Conservation (phyloP, 2,797 vertebrate species). For the Cuniculus paca region DNA sequence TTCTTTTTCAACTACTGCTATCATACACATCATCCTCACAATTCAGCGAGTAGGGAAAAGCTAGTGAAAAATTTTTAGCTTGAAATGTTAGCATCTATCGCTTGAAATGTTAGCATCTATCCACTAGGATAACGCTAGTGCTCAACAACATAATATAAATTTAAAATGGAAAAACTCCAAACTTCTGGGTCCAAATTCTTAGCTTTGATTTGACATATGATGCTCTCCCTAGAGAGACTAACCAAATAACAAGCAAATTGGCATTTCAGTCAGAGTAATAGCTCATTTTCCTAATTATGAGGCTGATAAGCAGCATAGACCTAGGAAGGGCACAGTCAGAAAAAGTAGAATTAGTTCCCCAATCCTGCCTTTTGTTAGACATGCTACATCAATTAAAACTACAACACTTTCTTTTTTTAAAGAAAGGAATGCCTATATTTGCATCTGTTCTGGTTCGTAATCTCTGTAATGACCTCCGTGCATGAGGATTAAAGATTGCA, state of each 20-base stretch:
- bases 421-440: not conserved
- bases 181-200: not conserved
- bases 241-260: slow-evolving; percentile 51
- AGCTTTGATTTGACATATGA: slow-evolving; percentile 33
- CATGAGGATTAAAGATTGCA: slow-evolving; percentile 11
- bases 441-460: not conserved
- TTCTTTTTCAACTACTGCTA: slow-evolving; percentile 40
- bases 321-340: slow-evolving; percentile 28
- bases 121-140: not conserved
- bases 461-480: slow-evolving; percentile 33
- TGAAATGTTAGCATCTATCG: slow-evolving; percentile 44
- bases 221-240: slow-evolving; percentile 44
- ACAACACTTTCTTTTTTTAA: not conserved
- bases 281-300: slow-evolving; percentile 67
- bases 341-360: slow-evolving; percentile 27
- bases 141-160: not conserved
- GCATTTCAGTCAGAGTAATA: slow-evolving; percentile 21
- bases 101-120: slow-evolving; percentile 42
- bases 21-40: not conserved
- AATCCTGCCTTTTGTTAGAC: slow-evolving; percentile 41
- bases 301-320: not conserved
- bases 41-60: not conserved
- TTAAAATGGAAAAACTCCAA: slow-evolving; percentile 45
- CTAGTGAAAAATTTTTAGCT: not conserved
- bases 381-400: slow-evolving; percentile 53